Evolutionary conservation across 1,140 invertebrate species (phyloP).

Genomic region (Drosophila funebris): DNA sequence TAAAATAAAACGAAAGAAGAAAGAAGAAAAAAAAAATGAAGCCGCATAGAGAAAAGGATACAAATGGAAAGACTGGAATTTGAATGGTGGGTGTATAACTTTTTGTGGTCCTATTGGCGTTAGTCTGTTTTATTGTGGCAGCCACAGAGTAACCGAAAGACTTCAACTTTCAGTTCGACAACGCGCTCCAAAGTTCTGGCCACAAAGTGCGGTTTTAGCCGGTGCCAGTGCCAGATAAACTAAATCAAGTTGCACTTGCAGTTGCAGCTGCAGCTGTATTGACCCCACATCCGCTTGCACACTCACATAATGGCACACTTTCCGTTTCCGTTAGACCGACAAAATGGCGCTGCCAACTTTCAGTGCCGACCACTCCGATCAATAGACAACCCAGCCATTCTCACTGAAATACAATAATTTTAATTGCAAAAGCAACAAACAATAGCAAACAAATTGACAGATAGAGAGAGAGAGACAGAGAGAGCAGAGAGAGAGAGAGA

Average conservation of each 20-base stretch:
- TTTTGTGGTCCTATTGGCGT: conserved; percentile 54
- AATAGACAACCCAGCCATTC: conserved; percentile 17
- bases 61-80: conserved; percentile 19
- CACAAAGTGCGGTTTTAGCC: conserved; percentile 52
- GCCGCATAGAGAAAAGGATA: background rate
- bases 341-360: conserved; percentile 61
- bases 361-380: conserved; percentile 33
- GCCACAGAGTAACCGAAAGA: conserved; percentile 32
- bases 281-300: conserved; percentile 35
- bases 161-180: conserved; percentile 48
- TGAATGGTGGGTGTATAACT: conserved; percentile 45
- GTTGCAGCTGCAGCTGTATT: conserved; percentile 14
- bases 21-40: conserved; percentile 26
- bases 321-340: conserved; percentile 66
- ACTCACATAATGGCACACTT: conserved; percentile 72
- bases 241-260: conserved; percentile 52
- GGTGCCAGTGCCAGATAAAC: conserved; percentile 55
- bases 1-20: no score
- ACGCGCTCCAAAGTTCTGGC: conserved; percentile 51
- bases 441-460: conserved; percentile 67
- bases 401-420: conserved; percentile 66
- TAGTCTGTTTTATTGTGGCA: conserved; percentile 44
- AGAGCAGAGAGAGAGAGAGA: conserved; percentile 90
- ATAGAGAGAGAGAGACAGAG: conserved; percentile 84
- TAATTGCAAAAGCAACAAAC: conserved; percentile 68